Evolutionary conservation across 2,888 invertebrate genomes (phyloP), one percentile per base, ranked within the genome.

Genomic region (Amphipyra tragopoginis): DNA sequence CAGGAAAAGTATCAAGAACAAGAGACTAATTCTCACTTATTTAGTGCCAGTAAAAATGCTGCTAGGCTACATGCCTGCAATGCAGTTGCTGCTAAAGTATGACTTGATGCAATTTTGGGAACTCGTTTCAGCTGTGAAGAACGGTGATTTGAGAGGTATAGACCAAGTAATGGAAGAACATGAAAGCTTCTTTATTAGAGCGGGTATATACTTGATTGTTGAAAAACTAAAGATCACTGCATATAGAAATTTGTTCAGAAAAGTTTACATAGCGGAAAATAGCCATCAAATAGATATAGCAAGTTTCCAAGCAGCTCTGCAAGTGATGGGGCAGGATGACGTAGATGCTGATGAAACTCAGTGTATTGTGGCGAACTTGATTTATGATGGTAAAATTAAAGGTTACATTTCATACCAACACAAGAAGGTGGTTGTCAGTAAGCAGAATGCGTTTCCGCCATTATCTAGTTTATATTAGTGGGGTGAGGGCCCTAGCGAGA

Each of bases 361-460:
- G 81, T 99, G 99, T 90, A 98, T 99, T 81, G 96, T 99, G 3
- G 98, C 99, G 1, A 99, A 99, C 95, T 96, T 99, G 56, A 99
- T 99, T 81, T 98, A 96, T 86, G 99, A 99, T 91, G 98, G 98
- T 26, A 99, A 98, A 95, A 98, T 99, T 79, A 99, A 99, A 90
- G 99, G 99, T 0, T 99, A 99, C 90, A 98, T 99, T 84, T 99
- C 99, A 0, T 97, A 98, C 93, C 98, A 98, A 80, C 99, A 99
- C 91, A 97, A 99, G 88, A 99, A 99, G 92, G 96, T 99, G 59
- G 99, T 99, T 49, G 98, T 99, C 47, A 99, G 99, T 83, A 99
- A 99, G 90, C 98, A 98, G 87, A 98, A 98, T 94, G 98, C 99
- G 0, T 99, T 99, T 89, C 99, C 99, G 4, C 93, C 96, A 11